Conservation (phyloP, 2,113 vertebrate species). For the Psammodynastes pulverulentus region DNA sequence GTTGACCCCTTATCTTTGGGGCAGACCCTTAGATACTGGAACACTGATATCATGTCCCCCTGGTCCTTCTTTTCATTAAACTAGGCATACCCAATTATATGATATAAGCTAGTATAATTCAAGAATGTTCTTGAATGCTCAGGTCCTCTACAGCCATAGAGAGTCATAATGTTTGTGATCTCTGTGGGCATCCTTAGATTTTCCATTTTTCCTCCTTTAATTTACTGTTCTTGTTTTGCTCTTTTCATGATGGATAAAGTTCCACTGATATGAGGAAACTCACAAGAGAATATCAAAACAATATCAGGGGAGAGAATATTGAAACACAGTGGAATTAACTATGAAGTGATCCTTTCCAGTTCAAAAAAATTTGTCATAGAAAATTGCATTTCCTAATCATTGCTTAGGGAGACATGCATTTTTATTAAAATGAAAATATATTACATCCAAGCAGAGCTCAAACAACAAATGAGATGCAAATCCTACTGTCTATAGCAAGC, state of each 20-base stretch:
- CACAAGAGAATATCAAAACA: constrained; percentile 4
- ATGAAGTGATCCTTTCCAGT: constrained; percentile 13
- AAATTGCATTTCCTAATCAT: constrained; percentile 27
- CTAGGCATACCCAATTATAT: neutral
- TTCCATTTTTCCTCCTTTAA: constrained; percentile 21
- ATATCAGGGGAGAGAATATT: constrained; percentile 1
- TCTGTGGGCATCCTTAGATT: neutral
- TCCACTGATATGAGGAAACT: neutral
- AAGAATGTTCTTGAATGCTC: neutral
- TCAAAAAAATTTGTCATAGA: constrained; percentile 26
- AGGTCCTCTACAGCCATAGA: neutral
- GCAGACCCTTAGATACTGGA: too few species aligned
- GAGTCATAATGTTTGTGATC: neutral
- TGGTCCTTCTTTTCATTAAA: neutral
- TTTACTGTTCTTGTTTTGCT: neutral
- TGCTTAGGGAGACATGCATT: neutral
- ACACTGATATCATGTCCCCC: too few species aligned
- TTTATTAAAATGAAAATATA: constrained; percentile 47
- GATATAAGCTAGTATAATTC: neutral
- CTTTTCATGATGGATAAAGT: neutral
- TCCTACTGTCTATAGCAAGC: neutral
- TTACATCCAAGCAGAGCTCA: neutral
- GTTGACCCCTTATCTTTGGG: too few species aligned
- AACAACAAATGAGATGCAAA: neutral
- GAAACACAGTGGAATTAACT: neutral